Conservation (phyloP, 2,888 invertebrate species). For the Caenorhabditis macrosperma region DNA sequence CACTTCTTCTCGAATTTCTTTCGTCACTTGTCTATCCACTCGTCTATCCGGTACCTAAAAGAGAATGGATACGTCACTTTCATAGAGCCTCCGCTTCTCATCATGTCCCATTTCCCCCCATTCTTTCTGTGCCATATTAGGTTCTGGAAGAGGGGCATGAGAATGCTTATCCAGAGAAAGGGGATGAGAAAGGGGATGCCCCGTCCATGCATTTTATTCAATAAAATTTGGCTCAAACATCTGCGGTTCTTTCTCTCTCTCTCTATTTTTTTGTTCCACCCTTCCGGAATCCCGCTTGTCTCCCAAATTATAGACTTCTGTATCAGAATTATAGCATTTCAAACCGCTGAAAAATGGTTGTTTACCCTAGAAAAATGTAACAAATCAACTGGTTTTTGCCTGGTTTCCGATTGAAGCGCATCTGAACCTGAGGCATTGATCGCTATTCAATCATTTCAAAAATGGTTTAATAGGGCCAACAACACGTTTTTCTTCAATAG, state of each 20-base stretch:
- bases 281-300: neutral
- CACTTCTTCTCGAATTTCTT: constrained; percentile 13
- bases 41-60: neutral
- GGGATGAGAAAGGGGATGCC: neutral
- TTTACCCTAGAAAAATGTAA: constrained; percentile 3
- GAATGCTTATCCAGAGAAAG: neutral
- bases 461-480: too few species aligned
- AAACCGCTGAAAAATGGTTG: neutral
- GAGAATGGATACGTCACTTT: neutral
- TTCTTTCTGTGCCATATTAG: constrained; percentile 1
- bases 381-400: constrained; percentile 6
- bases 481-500: too few species aligned
- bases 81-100: neutral
- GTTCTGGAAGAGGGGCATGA: neutral
- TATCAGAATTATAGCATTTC: neutral
- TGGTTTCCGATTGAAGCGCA: neutral
- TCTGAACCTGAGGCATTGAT: neutral
- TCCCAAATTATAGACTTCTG: neutral
- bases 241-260: constrained; percentile 27
- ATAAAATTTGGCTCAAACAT: constrained; percentile 23
- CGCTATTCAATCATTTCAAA: too few species aligned
- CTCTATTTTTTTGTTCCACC: constrained; percentile 1
- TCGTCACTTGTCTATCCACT: neutral
- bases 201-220: constrained; percentile 18
- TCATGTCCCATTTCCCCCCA: neutral